Evolutionary conservation across 2,888 invertebrate species (phyloP).

Genomic region (Urechis unicinctus): DNA sequence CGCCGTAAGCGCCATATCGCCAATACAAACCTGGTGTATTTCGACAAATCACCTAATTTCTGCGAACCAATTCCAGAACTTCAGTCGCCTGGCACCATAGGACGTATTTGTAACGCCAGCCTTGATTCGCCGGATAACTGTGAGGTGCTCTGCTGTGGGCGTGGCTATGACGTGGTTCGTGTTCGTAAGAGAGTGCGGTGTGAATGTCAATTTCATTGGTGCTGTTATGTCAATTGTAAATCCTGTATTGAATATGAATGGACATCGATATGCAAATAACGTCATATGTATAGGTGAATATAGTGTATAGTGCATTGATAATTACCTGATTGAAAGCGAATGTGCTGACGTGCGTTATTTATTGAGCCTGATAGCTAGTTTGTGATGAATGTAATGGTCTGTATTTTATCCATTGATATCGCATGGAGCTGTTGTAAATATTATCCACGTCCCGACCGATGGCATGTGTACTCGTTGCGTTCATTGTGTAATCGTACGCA

Average conservation of each 20-base stretch:
- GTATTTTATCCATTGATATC: too few relatives aligned
- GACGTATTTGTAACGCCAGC: slow-evolving; percentile 43
- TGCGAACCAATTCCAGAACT: slow-evolving; percentile 58
- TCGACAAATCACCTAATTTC: slow-evolving; percentile 93
- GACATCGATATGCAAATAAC: slow-evolving; percentile 79
- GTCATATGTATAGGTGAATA: too few relatives aligned
- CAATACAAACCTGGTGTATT: slow-evolving; percentile 71
- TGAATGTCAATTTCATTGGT: slow-evolving; percentile 49
- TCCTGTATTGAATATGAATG: slow-evolving; percentile 62
- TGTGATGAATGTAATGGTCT: too few relatives aligned
- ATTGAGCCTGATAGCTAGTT: too few relatives aligned
- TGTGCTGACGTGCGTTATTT: too few relatives aligned
- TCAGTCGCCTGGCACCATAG: slow-evolving; percentile 41
- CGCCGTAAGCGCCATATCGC: not conserved
- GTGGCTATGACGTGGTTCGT: slow-evolving; percentile 19
- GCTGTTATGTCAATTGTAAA: slow-evolving; percentile 47
- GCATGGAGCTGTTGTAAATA: too few relatives aligned
- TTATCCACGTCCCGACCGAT: too few relatives aligned
- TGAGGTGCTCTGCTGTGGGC: slow-evolving; percentile 17
- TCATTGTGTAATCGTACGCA: too few relatives aligned
- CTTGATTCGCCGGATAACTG: slow-evolving; percentile 31
- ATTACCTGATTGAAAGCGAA: too few relatives aligned
- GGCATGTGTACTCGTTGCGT: too few relatives aligned
- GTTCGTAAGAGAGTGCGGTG: slow-evolving; percentile 38
- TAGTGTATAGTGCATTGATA: not conserved